Evolutionary conservation across 2,113 vertebrate genomes (phyloP), one percentile per base, ranked within the genome.

Genomic region (Apodemus sylvaticus): DNA sequence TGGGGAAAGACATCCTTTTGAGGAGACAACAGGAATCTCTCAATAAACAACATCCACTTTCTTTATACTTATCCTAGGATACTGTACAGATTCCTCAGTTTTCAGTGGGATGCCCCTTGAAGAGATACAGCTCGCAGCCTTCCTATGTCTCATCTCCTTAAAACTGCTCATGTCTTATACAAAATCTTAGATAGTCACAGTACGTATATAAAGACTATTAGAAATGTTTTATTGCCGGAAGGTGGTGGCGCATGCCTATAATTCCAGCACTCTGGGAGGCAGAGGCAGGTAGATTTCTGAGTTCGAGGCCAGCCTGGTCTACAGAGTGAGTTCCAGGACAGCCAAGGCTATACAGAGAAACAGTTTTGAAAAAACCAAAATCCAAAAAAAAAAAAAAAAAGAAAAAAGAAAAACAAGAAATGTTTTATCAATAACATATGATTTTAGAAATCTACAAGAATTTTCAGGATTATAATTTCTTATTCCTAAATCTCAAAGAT

Each of bases 221-320:
- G 13, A 96, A 86, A 13, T 77, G 91, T 77, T 94, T 94, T 81
- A 71, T 93, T n/a, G n/a, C n/a, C n/a, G n/a, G n/a, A n/a, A n/a
- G n/a, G n/a, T n/a, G n/a, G n/a, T n/a, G n/a, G n/a, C n/a, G n/a
- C n/a, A n/a, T n/a, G n/a, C n/a, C n/a, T n/a, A n/a, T n/a, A n/a
- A n/a, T n/a, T n/a, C n/a, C n/a, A n/a, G n/a, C n/a, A n/a, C n/a
- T n/a, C n/a, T n/a, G n/a, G n/a, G n/a, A n/a, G n/a, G n/a, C n/a
- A n/a, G n/a, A n/a, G n/a, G n/a, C n/a, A n/a, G n/a, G n/a, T n/a
- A n/a, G n/a, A n/a, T n/a, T n/a, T n/a, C n/a, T n/a, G n/a, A n/a
- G n/a, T n/a, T n/a, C n/a, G n/a, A n/a, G n/a, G n/a, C n/a, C n/a
- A n/a, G n/a, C n/a, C n/a, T n/a, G n/a, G n/a, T n/a, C n/a, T n/a